Percentiles rank a stretch among this genome's conserved stretches.
Evolutionary conservation across 2,797 vertebrate species (phyloP).

Genomic region (Stomatorhinus walkeri): DNA sequence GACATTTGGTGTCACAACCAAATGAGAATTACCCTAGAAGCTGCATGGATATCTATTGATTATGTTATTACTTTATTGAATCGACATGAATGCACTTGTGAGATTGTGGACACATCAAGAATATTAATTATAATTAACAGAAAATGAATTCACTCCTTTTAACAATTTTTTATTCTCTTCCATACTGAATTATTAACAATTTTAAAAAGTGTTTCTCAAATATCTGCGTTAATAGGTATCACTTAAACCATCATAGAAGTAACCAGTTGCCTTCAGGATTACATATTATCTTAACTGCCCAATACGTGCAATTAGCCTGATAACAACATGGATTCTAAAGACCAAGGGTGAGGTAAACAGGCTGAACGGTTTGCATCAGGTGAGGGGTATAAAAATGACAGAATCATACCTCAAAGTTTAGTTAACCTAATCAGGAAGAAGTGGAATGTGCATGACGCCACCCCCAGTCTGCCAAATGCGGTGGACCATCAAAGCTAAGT

Average conservation of each 20-base stretch:
- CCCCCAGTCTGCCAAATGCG: neutral
- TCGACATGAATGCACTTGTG: neutral
- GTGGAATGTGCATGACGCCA: neutral
- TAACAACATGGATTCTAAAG: neutral
- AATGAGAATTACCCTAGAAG: neutral
- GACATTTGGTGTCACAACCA: neutral
- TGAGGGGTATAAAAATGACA: neutral
- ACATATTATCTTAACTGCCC: neutral
- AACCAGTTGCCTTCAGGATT: neutral
- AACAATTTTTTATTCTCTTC: neutral
- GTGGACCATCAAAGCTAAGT: neutral
- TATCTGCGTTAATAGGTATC: neutral
- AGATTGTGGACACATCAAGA: neutral
- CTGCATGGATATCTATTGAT: neutral
- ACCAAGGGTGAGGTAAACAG: neutral
- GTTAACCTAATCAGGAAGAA: neutral
- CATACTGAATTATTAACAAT: neutral
- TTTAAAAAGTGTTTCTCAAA: neutral
- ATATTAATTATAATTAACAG: neutral
- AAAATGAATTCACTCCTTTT: neutral
- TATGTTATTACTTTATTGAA: neutral
- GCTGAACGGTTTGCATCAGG: neutral
- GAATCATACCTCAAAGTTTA: neutral
- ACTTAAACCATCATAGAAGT: neutral
- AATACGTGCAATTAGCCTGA: no score